Base-by-base conservation (phyloP, 2,113 vertebrate species). In the Brachypteracias leptosomus region DNA sequence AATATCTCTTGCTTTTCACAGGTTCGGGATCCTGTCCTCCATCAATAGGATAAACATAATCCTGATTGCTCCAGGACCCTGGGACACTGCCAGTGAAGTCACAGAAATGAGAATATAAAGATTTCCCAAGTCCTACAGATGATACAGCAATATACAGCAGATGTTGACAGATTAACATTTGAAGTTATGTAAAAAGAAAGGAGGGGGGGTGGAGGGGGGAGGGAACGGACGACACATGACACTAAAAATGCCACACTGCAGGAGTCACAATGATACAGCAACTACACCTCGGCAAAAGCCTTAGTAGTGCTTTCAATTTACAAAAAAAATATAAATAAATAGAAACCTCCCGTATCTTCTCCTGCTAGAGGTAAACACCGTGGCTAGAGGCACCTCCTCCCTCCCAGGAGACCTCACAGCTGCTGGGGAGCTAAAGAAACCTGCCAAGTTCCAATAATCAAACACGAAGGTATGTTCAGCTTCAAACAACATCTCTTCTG, bases 351-450 rank as follows among this genome's bases (percentile, higher is more conserved):
- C 25, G 33, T 67, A 67, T 70, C 75, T 79, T 44, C 91, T 87
- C 75, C 67, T 66, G 55, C 59, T 79, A n/a, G 40, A 91, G 85
- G 82, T 52, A 89, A 96, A 88, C 78, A 94, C 72, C 3, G 9
- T 4, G 40, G 33, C 38, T 31, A 51, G 35, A 74, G 42, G 33
- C 68, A 67, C 8, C 38, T 12, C 33, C 42, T 77, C 67, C 28
- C 74, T 76, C 89, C 51, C 82, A 38, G 44, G 91, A 77, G 90
- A 29, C 11, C 66, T 33, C 77, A 70, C 40, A 85, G 90, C 82
- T 65, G 77, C 54, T 47, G 67, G 61, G 51, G 1, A 83, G 67
- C 47, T n/a, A 42, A 54, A 76, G 54, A 82, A 36, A 79, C 9
- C n/a, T 80, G 72, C 33, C 20, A 40, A 77, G 13, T 77, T 74